Percentiles rank a stretch among this genome's conserved stretches.
Conservation (phyloP, 2,113 vertebrate genomes). For the Sinocyclocheilus anophthalmus region DNA sequence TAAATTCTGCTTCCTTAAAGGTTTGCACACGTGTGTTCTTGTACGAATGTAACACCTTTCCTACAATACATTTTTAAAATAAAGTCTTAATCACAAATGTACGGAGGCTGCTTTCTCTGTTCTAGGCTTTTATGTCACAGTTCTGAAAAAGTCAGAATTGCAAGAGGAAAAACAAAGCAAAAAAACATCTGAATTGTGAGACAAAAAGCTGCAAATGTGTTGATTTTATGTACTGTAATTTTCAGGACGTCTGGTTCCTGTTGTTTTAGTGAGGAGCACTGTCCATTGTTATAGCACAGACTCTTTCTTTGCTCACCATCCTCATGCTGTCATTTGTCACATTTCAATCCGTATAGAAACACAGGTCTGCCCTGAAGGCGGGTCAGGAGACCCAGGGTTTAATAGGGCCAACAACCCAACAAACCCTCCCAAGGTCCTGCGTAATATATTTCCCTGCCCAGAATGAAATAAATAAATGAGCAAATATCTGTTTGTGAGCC, state of each 20-base stretch:
- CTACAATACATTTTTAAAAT: no score
- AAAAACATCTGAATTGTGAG: no score
- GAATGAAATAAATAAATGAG: constrained; percentile 60
- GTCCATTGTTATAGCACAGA: constrained; percentile 75
- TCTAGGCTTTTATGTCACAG: no score
- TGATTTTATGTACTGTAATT: neutral
- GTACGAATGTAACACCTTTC: neutral
- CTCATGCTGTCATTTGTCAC: constrained; percentile 47
- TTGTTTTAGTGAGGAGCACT: constrained; percentile 55
- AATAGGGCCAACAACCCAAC: constrained; percentile 79
- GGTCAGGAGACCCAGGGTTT: constrained; percentile 60
- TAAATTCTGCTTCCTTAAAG: constrained; percentile 46
- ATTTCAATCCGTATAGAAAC: constrained; percentile 62
- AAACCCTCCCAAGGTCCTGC: constrained; percentile 69
- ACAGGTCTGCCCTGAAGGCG: constrained; percentile 63
- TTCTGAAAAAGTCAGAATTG: no score
- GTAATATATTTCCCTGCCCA: constrained; percentile 55
- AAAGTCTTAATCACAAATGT: neutral
- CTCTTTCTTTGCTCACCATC: neutral
- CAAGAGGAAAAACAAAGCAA: no score
- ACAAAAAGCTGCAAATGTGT: neutral
- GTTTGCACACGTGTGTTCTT: neutral
- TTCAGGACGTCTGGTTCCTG: neutral
- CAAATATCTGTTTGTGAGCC: constrained; percentile 63
- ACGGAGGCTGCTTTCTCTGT: no score